Evolutionary conservation across 2,797 vertebrate species (phyloP).

Genomic region (Artibeus lituratus): DNA sequence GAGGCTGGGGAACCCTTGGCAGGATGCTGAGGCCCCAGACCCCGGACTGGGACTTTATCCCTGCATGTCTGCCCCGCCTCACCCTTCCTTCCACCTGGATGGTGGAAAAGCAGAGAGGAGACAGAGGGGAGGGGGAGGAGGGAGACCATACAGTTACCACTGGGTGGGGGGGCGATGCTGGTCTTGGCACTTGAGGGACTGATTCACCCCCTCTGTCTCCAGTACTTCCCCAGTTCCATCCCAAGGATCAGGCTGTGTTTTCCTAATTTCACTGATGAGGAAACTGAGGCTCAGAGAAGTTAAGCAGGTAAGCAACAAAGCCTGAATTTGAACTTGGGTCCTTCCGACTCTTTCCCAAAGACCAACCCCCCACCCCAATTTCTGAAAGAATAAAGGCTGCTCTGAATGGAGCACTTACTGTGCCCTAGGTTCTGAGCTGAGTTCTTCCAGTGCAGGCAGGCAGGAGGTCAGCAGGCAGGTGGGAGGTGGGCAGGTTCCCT

Average conservation of each 20-base stretch:
- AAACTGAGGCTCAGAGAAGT: not conserved
- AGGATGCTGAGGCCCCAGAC: not conserved
- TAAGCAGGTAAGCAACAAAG: not conserved
- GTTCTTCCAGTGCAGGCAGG: not conserved
- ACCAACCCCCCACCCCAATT: accelerated
- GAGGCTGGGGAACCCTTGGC: not conserved
- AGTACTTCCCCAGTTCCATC: not conserved
- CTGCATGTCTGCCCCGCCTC: not conserved
- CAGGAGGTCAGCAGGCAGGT: not conserved
- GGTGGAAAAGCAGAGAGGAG: not conserved
- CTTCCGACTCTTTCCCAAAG: not conserved
- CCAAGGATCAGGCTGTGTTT: not conserved
- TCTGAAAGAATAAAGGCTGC: too few relatives aligned
- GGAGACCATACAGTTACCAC: accelerated
- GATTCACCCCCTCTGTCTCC: not conserved
- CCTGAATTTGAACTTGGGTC: not conserved
- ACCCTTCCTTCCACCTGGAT: not conserved
- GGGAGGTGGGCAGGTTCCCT: not conserved
- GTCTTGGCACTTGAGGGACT: not conserved
- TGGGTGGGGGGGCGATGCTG: too few relatives aligned
- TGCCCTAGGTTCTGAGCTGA: not conserved
- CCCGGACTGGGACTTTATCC: not conserved
- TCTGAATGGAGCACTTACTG: not conserved
- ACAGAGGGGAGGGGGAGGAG: too few relatives aligned
- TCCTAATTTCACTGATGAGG: not conserved